phyloP scores from a whole-genome alignment of 1,140 invertebrate species.

The Dysdera silvatica region DNA sequence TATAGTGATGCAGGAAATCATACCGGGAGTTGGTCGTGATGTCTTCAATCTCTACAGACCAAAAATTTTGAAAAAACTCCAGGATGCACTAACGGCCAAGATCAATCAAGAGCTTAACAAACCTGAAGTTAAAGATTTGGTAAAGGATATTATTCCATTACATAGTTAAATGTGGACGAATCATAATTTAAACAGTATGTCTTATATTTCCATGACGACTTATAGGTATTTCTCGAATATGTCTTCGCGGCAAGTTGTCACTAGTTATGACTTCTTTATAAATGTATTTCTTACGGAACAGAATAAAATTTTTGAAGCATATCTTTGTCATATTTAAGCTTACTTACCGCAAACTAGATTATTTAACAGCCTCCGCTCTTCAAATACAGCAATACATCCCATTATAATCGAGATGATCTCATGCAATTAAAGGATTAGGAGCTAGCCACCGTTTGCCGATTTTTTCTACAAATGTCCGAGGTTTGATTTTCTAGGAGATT shows the following conservation, averaged over 20 bases:
- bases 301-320: background rate
- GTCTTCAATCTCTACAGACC: slow-evolving; percentile 25
- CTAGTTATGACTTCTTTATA: background rate
- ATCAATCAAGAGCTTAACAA: slow-evolving; percentile 21
- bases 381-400: too few relatives aligned
- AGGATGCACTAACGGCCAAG: slow-evolving; percentile 5
- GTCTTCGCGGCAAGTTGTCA: background rate
- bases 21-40: slow-evolving; percentile 20
- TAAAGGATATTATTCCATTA: slow-evolving; percentile 16
- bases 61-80: slow-evolving; percentile 16
- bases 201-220: too few relatives aligned
- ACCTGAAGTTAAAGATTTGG: slow-evolving; percentile 13
- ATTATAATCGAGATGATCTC: too few relatives aligned
- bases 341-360: too few relatives aligned
- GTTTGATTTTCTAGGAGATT: too few relatives aligned
- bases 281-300: background rate
- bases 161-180: too few relatives aligned
- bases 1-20: slow-evolving; percentile 15
- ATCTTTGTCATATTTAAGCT: too few relatives aligned
- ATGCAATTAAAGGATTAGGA: too few relatives aligned
- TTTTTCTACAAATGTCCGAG: too few relatives aligned
- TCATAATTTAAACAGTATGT: too few relatives aligned
- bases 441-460: too few relatives aligned
- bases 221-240: background rate
- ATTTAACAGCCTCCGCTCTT: too few relatives aligned